Percentiles rank a stretch among this genome's conserved stretches.
Conservation (phyloP, 1,140 invertebrate genomes). For the Ceratina calcarata region DNA sequence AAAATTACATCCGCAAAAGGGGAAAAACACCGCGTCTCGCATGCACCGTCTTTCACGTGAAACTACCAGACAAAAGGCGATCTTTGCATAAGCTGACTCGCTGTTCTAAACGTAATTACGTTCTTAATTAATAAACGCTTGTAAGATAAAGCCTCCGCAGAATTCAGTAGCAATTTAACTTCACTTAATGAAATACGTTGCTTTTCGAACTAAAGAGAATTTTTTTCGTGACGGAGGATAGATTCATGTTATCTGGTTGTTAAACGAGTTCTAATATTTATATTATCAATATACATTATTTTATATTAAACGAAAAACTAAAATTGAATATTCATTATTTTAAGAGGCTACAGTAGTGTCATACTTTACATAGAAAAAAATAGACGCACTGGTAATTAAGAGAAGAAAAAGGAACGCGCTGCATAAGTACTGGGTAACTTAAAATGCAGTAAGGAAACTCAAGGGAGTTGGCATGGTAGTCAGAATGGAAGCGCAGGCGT, state of each 20-base stretch:
- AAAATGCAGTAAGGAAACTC: slow-evolving; percentile 17
- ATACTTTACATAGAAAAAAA: no score
- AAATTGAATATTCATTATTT: no score
- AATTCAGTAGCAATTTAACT: neutral
- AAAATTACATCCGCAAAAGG: neutral
- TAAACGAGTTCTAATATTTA: no score
- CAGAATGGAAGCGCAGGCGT: slow-evolving; percentile 41
- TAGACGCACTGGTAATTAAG: neutral
- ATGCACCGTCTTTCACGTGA: neutral
- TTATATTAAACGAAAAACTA: neutral
- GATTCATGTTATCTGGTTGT: no score
- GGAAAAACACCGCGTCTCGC: neutral
- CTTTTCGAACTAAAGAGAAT: no score
- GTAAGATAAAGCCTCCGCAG: neutral
- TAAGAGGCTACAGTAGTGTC: no score
- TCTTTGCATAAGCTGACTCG: neutral
- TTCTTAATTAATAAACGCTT: neutral
- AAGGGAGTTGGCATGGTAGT: slow-evolving; percentile 6
- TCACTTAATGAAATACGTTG: neutral
- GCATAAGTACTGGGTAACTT: neutral
- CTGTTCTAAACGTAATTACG: neutral
- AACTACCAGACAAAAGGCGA: slow-evolving; percentile 6
- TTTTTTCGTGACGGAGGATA: no score
- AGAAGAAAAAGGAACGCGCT: neutral
- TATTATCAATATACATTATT: neutral